phyloP scores from a whole-genome alignment of 2,888 invertebrate genomes.

The Melitaea athalia region DNA sequence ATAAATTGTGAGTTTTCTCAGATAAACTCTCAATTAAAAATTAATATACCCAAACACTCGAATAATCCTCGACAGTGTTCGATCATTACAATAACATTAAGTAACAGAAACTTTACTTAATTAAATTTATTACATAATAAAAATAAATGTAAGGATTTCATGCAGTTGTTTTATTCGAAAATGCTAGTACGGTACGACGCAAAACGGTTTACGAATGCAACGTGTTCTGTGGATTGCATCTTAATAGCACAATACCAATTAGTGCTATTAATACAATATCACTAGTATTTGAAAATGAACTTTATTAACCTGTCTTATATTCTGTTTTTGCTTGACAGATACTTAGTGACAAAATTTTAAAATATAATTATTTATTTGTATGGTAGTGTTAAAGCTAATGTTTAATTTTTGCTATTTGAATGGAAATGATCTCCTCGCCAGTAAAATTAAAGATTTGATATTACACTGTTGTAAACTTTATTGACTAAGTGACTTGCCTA shows the following conservation, averaged over 20 bases:
- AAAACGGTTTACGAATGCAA: background rate
- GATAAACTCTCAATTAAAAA: no score
- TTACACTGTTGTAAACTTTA: no score
- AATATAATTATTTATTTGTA: background rate
- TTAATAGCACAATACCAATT: slow-evolving; percentile 5
- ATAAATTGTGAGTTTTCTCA: no score
- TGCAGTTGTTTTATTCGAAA: background rate
- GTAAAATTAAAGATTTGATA: no score
- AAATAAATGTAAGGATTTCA: no score
- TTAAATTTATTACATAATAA: no score
- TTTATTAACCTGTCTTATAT: background rate
- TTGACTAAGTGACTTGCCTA: no score
- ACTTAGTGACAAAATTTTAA: background rate
- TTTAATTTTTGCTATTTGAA: background rate
- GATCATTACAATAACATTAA: no score
- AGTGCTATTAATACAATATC: background rate
- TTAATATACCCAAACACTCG: no score
- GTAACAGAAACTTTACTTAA: no score
- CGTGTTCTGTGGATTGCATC: slow-evolving; percentile 3
- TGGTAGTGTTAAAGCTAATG: background rate
- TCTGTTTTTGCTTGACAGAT: background rate
- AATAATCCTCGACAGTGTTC: no score
- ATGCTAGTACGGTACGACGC: background rate
- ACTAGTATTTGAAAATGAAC: background rate
- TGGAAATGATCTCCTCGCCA: no score